These are phyloP conservation scores for Suricata suricatta DNA, from an alignment of 2,113 vertebrate genomes.

Conservation along the genomic window DNA sequence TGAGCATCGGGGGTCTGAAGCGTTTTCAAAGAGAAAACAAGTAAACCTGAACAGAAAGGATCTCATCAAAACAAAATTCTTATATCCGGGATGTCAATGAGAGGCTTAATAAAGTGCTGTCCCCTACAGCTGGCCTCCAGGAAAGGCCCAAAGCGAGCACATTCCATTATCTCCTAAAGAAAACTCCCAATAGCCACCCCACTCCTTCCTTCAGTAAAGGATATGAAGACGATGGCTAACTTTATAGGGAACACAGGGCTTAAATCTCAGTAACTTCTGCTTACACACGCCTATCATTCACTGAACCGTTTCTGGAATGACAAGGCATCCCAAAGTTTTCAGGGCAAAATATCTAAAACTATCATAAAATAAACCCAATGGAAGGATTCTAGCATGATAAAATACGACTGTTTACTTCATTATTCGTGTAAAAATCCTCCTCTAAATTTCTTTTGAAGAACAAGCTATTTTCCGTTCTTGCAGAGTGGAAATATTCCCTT, in stretches of 20 bases:
- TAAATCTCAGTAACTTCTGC: slow-evolving; percentile 1
- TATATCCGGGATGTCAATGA: not conserved
- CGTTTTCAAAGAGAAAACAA: slow-evolving; percentile 23
- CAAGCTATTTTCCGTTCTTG: not conserved
- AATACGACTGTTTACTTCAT: not conserved
- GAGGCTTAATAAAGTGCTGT: not conserved
- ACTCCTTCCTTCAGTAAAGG: slow-evolving; percentile 36
- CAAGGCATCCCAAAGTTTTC: not conserved
- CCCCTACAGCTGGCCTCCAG: not conserved
- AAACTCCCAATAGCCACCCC: slow-evolving; percentile 57
- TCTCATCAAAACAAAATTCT: not conserved
- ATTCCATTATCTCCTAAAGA: slow-evolving; percentile 43
- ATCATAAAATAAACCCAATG: not conserved
- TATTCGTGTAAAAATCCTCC: not conserved
- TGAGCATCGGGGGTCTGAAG: slow-evolving; percentile 29
- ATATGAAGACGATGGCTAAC: slow-evolving; percentile 51
- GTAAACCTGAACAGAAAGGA: slow-evolving; percentile 12
- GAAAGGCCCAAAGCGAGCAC: not conserved
- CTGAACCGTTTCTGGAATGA: not conserved
- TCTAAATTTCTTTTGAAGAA: slow-evolving; percentile 23
- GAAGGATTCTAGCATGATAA: not conserved
- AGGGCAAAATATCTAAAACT: not conserved
- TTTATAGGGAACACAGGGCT: not conserved
- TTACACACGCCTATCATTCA: rapidly evolving
- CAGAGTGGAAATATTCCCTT: not conserved